Evolutionary conservation across 1,140 invertebrate genomes (phyloP).

Genomic region (Scaptomyza hsui): DNA sequence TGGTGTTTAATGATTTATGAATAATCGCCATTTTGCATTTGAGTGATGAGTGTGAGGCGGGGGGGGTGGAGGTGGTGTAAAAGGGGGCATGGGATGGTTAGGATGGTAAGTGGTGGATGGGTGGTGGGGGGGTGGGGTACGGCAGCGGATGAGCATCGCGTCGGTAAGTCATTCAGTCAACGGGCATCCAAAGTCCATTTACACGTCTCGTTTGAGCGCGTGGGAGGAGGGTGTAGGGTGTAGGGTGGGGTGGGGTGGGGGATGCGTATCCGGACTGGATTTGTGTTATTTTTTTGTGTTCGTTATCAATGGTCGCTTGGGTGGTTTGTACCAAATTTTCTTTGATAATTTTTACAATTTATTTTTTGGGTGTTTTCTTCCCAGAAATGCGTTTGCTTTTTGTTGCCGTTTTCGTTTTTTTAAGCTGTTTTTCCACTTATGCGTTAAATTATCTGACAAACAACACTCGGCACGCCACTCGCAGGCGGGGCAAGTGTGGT

Average conservation of each 20-base stretch:
- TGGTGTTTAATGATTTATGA: constrained; percentile 84
- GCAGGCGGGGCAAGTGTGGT: constrained; percentile 2
- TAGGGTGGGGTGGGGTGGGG: neutral
- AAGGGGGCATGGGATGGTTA: neutral
- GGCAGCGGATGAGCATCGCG: constrained; percentile 7
- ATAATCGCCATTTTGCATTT: constrained; percentile 84
- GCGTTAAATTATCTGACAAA: constrained; percentile 70
- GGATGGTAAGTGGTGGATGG: neutral
- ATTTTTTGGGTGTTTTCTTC: constrained; percentile 36
- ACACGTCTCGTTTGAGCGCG: constrained; percentile 64
- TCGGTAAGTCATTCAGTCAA: constrained; percentile 49
- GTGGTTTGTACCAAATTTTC: constrained; percentile 60
- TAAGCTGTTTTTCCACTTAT: constrained; percentile 65
- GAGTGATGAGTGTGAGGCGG: constrained; percentile 48
- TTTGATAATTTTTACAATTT: constrained; percentile 70
- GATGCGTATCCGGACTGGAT: constrained; percentile 7
- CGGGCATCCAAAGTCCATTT: constrained; percentile 70
- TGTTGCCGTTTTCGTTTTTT: constrained; percentile 21
- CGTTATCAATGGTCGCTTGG: constrained; percentile 64
- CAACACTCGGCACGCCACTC: constrained; percentile 56
- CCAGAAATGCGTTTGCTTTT: constrained; percentile 30
- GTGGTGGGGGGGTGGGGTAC: neutral
- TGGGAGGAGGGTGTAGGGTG: neutral
- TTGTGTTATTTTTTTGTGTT: constrained; percentile 1
- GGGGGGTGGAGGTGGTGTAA: too few relatives aligned